Base-by-base conservation (phyloP, 2,113 vertebrate species). In the Oncorhynchus nerka region DNA sequence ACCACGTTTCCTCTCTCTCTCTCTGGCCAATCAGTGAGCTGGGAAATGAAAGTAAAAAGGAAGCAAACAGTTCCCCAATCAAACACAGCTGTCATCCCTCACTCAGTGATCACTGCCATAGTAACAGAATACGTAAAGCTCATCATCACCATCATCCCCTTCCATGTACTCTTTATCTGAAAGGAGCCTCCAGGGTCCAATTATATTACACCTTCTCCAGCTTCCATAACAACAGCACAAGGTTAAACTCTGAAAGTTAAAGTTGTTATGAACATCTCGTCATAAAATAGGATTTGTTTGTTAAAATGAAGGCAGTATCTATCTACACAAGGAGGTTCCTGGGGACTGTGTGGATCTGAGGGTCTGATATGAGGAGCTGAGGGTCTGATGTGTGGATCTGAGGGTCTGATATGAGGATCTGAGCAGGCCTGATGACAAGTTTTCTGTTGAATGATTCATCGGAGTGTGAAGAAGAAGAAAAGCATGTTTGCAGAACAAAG, bases 401-500 rank as follows among this genome's bases (percentile, higher is more conserved):
- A 32, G 66, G 30, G 32, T 51, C 13, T 51, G 49, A 34, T 7
- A 0, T 51, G 9, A 4, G 26, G 6, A 30, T 15, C 5, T 8
- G 65, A 15, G 22, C 22, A 67, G 5, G 65, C 6, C 16, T 67
- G 48, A 32, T 34, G 69, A 78, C 78, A 81, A 74, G 79, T 72
- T 65, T 72, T 77, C 69, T 72, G 69, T 30, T 75, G 75, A 85
- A 73, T 77, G 81, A 83, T 75, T 79, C 80, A 81, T 79, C 64
- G 12, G 65, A 68, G 12, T 61, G 3, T 19, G 75, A 84, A 78
- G 76, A 39, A 39, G 8, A 39, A 51, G 11, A 16, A 16, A 5
- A 51, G 49, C 49, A 13, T 2, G 71, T 78, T 77, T 75, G 84
- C 70, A 72, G 76, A 80, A 85, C 74, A 76, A 82, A 83, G 74